Evolutionary conservation across 2,888 invertebrate species (phyloP).

Genomic region (Sesia bembeciformis): DNA sequence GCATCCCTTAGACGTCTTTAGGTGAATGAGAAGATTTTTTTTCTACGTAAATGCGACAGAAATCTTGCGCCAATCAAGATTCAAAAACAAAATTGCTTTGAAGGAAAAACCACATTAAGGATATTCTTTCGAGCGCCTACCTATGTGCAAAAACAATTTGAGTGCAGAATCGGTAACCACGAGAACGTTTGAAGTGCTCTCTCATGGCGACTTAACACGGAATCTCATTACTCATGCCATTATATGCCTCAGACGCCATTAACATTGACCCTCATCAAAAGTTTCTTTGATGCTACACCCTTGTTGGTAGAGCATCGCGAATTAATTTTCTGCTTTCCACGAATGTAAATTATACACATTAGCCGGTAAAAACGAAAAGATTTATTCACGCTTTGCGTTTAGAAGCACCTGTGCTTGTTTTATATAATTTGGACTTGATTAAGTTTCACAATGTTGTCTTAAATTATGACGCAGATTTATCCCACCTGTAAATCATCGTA

Average conservation of each 20-base stretch:
- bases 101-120: too few relatives aligned
- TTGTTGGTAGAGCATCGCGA: constrained; percentile 19
- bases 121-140: neutral
- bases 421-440: constrained; percentile 27
- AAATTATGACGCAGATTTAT: constrained; percentile 22
- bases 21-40: neutral
- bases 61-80: too few relatives aligned
- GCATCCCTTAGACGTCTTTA: constrained; percentile 1
- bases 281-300: constrained; percentile 34
- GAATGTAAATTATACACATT: constrained; percentile 33
- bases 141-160: constrained; percentile 5
- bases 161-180: neutral
- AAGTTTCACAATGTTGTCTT: constrained; percentile 21
- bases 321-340: constrained; percentile 34
- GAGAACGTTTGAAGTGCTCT: constrained; percentile 16
- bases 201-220: constrained; percentile 11
- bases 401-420: constrained; percentile 17
- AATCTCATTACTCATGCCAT: constrained; percentile 24
- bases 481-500: constrained; percentile 16
- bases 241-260: constrained; percentile 27
- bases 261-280: constrained; percentile 48
- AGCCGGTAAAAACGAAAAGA: constrained; percentile 13
- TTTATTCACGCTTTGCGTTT: constrained; percentile 26
- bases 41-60: too few relatives aligned
- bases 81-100: too few relatives aligned